phyloP scores from a whole-genome alignment of 2,113 vertebrate species.

The Bungarus multicinctus region DNA sequence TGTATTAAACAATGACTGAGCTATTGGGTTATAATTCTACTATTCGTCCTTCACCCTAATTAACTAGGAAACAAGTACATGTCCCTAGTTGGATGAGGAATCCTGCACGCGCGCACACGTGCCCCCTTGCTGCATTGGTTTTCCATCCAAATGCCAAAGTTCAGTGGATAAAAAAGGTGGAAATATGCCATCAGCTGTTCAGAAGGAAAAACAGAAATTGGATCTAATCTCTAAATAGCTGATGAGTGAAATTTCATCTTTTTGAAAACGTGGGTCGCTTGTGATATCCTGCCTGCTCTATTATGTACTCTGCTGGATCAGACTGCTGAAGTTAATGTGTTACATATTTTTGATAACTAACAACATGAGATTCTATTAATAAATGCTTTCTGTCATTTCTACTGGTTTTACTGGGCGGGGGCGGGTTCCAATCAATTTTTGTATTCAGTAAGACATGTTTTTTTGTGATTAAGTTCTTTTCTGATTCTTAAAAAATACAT shows the following conservation, averaged over 20 bases:
- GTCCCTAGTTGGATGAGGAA: not conserved
- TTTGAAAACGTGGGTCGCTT: not conserved
- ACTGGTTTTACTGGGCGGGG: conserved; percentile 39
- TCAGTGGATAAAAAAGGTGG: not conserved
- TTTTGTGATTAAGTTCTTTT: conserved; percentile 23
- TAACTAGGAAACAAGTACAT: not conserved
- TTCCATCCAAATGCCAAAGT: not conserved
- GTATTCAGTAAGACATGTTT: conserved; percentile 41
- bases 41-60: not conserved
- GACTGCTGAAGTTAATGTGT: not conserved
- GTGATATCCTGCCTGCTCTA: not conserved
- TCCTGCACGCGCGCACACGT: not conserved
- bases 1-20: not conserved
- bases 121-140: not conserved
- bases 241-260: not conserved
- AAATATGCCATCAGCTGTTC: not conserved
- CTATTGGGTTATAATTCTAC: not conserved
- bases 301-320: not conserved
- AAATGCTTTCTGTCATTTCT: conserved; percentile 43
- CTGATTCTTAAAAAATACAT: conserved; percentile 23
- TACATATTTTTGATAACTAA: not conserved
- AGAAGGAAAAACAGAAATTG: not conserved
- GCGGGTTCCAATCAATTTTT: conserved; percentile 11
- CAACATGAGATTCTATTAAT: conserved; percentile 21
- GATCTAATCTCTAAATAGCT: not conserved